phyloP scores from a whole-genome alignment of 2,888 invertebrate genomes.

The Torymus aiolomorphi region DNA sequence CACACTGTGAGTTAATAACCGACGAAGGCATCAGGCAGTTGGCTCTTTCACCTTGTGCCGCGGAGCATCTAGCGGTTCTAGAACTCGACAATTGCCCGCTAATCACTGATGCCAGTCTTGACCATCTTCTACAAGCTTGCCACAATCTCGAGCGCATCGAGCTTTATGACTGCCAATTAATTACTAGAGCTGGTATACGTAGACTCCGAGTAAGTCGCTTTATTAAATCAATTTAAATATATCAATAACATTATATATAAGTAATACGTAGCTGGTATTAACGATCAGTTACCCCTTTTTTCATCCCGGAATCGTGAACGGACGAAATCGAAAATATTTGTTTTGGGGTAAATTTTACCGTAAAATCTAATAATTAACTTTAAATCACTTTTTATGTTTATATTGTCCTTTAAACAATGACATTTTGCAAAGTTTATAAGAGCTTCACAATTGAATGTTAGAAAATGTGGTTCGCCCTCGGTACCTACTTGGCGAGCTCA shows the following conservation, averaged over 20 bases:
- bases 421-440: background rate
- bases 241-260: too few species aligned
- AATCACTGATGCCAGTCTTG: conserved; percentile 96
- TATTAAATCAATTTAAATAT: too few species aligned
- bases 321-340: too few species aligned
- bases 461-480: background rate
- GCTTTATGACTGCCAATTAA: conserved; percentile 98
- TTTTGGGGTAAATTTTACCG: too few species aligned
- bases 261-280: too few species aligned
- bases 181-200: conserved; percentile 96
- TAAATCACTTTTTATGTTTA: too few species aligned
- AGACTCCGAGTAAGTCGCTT: conserved; percentile 88
- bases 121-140: conserved; percentile 92
- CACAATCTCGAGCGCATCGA: conserved; percentile 97
- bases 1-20: conserved; percentile 98
- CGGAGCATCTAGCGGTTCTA: conserved; percentile 93
- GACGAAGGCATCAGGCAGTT: conserved; percentile 98
- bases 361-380: too few species aligned
- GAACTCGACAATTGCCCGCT: conserved; percentile 99
- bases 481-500: background rate
- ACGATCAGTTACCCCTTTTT: too few species aligned
- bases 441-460: background rate
- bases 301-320: too few species aligned
- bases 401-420: too few species aligned
- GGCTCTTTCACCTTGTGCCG: conserved; percentile 94